phyloP scores from a whole-genome alignment of 2,888 invertebrate species.

The Syrista parreyssii region DNA sequence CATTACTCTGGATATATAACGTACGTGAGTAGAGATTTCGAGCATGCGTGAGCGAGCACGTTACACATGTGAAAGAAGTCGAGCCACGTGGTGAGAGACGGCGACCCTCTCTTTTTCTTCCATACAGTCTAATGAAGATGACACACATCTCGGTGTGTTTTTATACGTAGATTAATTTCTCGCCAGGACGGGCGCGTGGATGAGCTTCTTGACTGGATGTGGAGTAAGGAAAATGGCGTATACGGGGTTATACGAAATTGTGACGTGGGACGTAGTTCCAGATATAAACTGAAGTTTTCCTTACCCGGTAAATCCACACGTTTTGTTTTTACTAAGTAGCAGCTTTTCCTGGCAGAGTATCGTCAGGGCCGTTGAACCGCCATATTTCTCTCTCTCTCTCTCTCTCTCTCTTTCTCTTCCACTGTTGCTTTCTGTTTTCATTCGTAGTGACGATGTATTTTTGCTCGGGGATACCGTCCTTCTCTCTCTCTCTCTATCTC shows the following conservation, averaged over 20 bases:
- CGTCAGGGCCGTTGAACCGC: conserved; percentile 26
- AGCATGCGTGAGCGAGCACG: neutral
- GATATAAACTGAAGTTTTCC: neutral
- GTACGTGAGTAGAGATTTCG: neutral
- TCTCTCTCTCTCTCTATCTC: no score
- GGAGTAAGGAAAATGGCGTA: neutral
- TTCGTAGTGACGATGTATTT: neutral
- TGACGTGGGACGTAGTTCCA: neutral
- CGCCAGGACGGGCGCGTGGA: neutral
- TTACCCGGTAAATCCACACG: neutral
- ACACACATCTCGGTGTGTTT: neutral
- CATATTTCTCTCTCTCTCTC: conserved; percentile 5
- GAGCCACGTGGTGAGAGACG: neutral
- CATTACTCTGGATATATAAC: neutral
- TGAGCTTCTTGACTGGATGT: neutral
- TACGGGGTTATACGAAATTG: neutral
- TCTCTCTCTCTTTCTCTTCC: no score
- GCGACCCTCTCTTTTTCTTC: neutral
- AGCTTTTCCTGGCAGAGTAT: conserved; percentile 22
- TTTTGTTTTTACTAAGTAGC: conserved; percentile 11
- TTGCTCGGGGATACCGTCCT: neutral
- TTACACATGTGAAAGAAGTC: neutral
- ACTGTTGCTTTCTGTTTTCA: neutral
- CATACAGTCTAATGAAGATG: neutral
- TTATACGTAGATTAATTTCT: neutral